Evolutionary conservation across 2,113 vertebrate genomes (phyloP).

Genomic region (Spizaetus ornatus): DNA sequence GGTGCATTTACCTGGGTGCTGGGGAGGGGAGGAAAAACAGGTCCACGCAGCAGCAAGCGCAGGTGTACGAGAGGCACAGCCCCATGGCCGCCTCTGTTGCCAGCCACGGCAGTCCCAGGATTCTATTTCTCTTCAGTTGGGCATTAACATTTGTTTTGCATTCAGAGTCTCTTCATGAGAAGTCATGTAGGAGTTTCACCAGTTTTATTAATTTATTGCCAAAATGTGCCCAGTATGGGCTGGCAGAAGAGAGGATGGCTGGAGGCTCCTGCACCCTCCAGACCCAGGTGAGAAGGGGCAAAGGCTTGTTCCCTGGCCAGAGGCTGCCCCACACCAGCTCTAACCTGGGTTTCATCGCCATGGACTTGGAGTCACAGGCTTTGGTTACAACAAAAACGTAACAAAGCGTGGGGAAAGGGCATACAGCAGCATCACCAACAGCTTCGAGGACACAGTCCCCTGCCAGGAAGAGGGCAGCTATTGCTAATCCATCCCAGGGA

Average conservation of each 20-base stretch:
- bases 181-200: background rate
- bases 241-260: background rate
- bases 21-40: background rate
- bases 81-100: background rate
- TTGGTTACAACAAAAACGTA: background rate
- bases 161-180: background rate
- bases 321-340: background rate
- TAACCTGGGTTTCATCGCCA: background rate
- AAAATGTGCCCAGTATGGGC: background rate
- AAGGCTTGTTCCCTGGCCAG: background rate
- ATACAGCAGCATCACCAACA: background rate
- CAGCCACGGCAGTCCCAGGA: background rate
- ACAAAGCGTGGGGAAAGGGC: fast-evolving
- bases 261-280: background rate
- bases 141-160: background rate
- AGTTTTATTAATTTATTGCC: background rate
- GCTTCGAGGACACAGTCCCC: background rate
- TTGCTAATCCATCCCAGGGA: background rate
- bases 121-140: background rate
- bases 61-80: background rate
- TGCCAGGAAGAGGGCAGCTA: background rate
- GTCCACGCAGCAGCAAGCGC: fast-evolving
- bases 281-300: background rate
- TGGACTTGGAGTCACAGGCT: background rate
- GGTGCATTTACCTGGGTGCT: background rate